phyloP scores from a whole-genome alignment of 2,888 invertebrate genomes.

The Cheilosia vernalis region DNA sequence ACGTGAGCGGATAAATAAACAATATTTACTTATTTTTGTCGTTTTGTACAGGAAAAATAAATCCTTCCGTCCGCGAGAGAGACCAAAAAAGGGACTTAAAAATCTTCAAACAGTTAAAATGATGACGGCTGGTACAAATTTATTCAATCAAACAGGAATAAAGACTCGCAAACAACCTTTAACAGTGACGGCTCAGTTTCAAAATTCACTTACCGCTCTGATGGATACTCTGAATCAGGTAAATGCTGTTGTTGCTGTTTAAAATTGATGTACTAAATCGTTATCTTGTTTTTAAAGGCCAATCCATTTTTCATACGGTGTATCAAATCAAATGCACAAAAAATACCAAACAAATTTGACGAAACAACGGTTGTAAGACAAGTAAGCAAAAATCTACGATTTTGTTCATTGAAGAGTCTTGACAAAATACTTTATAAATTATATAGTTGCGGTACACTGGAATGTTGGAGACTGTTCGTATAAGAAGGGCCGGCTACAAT shows the following conservation, averaged over 20 bases:
- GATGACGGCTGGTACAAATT: conserved; percentile 86
- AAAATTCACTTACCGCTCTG: conserved; percentile 94
- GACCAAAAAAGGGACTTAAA: conserved; percentile 93
- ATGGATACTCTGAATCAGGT: conserved; percentile 96
- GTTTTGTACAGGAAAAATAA: conserved; percentile 92
- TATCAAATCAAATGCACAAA: conserved; percentile 97
- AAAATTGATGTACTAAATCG: not conserved
- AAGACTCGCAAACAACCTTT: conserved; percentile 93
- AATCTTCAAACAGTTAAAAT: conserved; percentile 96
- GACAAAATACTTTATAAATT: conserved; percentile 78
- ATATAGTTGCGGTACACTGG: conserved; percentile 94
- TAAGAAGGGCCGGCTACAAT: conserved; percentile 97
- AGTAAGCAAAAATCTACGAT: conserved; percentile 63
- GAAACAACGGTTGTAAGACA: conserved; percentile 95
- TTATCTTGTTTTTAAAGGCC: conserved; percentile 79
- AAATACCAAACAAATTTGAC: conserved; percentile 96
- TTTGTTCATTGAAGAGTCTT: not conserved
- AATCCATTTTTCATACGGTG: conserved; percentile 89
- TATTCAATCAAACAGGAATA: conserved; percentile 80
- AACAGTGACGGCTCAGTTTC: conserved; percentile 97
- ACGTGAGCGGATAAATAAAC: not conserved
- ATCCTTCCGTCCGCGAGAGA: conserved; percentile 93
- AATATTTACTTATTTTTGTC: conserved; percentile 19
- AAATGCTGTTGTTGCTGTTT: not conserved
- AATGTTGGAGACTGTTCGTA: conserved; percentile 97